Conservation (phyloP, 2,888 invertebrate species). For the Agapetus fuscipes region DNA sequence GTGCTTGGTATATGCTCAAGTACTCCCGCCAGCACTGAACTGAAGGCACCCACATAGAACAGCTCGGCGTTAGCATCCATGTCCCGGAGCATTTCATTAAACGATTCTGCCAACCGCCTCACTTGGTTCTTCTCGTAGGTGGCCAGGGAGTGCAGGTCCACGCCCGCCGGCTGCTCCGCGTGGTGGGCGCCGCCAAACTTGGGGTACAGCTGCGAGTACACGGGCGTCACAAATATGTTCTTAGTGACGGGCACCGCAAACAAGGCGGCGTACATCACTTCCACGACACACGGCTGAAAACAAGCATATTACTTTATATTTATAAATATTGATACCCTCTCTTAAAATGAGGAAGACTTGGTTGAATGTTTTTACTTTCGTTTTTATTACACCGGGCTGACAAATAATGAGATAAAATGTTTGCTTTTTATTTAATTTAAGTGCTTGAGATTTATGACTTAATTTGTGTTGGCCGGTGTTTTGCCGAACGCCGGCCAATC, state of each 20-base stretch:
- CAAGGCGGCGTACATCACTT: slow-evolving; percentile 52
- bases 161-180: slow-evolving; percentile 27
- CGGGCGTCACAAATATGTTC: slow-evolving; percentile 53
- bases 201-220: slow-evolving; percentile 49
- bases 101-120: slow-evolving; percentile 38
- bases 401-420: too few relatives aligned
- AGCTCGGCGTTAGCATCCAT: slow-evolving; percentile 56
- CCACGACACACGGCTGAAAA: slow-evolving; percentile 50
- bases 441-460: too few relatives aligned
- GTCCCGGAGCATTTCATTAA: slow-evolving; percentile 46
- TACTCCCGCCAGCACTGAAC: slow-evolving; percentile 49
- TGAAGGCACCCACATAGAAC: slow-evolving; percentile 53
- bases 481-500: too few relatives aligned
- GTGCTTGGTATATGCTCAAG: slow-evolving; percentile 48
- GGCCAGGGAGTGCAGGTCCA: slow-evolving; percentile 35
- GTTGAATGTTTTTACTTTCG: too few relatives aligned
- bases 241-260: slow-evolving; percentile 48
- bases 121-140: slow-evolving; percentile 34
- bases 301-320: slow-evolving; percentile 13
- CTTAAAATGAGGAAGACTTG: too few relatives aligned
- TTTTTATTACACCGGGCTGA: too few relatives aligned
- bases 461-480: too few relatives aligned
- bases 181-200: slow-evolving; percentile 33
- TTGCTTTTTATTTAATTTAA: too few relatives aligned
- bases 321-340: too few relatives aligned